Conservation (phyloP, 2,797 vertebrate genomes). For the Takifugu rubripes region DNA sequence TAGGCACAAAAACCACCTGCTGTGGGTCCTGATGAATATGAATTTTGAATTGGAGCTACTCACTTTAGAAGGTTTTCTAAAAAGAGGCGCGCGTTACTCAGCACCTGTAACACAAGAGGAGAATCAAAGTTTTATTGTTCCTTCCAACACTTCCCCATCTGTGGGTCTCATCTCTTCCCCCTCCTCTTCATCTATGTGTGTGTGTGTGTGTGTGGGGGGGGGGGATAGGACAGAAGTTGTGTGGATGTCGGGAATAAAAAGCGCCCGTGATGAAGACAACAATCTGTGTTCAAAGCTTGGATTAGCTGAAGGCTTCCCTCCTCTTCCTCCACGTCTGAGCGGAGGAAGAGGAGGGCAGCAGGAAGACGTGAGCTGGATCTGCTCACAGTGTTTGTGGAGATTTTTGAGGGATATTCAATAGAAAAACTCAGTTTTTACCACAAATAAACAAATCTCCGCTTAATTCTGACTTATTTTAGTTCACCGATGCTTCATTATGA, state of each 20-base stretch:
- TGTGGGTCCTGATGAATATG: background rate
- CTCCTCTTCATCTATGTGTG: conserved; percentile 16
- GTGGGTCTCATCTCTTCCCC: conserved; percentile 6
- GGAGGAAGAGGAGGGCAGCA: conserved; percentile 3
- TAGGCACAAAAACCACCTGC: too few relatives aligned
- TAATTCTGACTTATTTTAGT: background rate
- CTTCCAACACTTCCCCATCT: background rate
- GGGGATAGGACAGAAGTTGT: conserved; percentile 43
- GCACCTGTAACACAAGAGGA: conserved; percentile 72
- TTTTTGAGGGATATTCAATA: background rate
- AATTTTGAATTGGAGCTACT: conserved; percentile 45
- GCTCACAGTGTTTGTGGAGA: background rate
- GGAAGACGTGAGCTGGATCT: conserved; percentile 6
- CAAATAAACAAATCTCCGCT: background rate
- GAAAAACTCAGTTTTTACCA: background rate
- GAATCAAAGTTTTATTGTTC: conserved; percentile 3
- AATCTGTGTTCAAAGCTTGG: conserved; percentile 54
- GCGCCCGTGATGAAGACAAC: conserved; percentile 46
- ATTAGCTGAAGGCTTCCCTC: conserved; percentile 49
- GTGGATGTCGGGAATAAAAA: conserved; percentile 50
- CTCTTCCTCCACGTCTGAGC: conserved; percentile 13
- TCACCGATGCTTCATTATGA: too few relatives aligned
- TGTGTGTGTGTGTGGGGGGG: background rate
- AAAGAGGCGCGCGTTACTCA: conserved; percentile 90
- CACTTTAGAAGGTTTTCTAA: conserved; percentile 92